Evolutionary conservation across 2,888 invertebrate genomes (phyloP), one percentile per base, ranked within the genome.

Genomic region (Nemapogon koenigi): DNA sequence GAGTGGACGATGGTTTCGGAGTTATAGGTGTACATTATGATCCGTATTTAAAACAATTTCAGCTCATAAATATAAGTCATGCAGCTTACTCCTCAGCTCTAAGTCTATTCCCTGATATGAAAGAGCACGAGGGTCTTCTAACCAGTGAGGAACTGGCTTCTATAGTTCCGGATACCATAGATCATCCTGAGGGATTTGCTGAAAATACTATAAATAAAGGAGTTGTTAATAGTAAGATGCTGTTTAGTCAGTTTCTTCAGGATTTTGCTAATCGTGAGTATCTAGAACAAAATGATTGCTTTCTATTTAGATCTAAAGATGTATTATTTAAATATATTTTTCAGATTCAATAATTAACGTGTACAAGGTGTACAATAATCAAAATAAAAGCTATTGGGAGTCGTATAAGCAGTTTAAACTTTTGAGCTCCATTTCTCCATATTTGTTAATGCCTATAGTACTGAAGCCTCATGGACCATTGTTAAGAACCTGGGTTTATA

Each of bases 31-130:
- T n/a, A n/a, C n/a, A n/a, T n/a, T n/a, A n/a, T 25, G 25, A 25
- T 25, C 7, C n/a, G n/a, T 25, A 25, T 25, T 7, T 8, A 25
- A 25, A 8, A 25, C n/a, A n/a, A 37, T 64, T 61, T 15, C 46
- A 76, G 76, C 52, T 78, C 1, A 72, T 76, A 41, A 66, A 66
- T 39, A 61, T 78, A 22, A 62, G 60, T 37, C 64, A 76, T 45
- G 57, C 57, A n/a, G 67, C 76, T 1, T 76, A 71, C 42, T 71
- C 68, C 4, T 73, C 72, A 11, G 73, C 80, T 3, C 50, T 79
- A 7, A 79, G 80, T 45, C 51, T 79, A 2, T 81, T 76, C 44
- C 81, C 81, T 2, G 68, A 69, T 31, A 76, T 79, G 71, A 63
- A 62, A 44, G 75, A 79, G 39, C 75, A 79, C 16, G 69, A 70